phyloP scores from a whole-genome alignment of 2,888 invertebrate species.

The Gastracanthus pulcherrimus region DNA sequence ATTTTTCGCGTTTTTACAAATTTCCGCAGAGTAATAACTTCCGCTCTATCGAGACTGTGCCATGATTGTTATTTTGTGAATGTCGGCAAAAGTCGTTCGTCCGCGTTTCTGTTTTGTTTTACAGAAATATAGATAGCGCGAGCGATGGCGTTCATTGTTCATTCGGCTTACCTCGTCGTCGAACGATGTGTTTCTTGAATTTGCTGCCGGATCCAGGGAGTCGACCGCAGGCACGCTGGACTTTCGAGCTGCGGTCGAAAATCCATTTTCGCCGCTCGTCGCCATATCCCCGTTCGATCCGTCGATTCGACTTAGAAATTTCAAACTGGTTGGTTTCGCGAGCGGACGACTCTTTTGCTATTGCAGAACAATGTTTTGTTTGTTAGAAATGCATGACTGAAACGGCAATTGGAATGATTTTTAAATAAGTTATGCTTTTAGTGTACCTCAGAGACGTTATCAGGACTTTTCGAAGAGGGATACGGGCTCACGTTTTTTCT shows the following conservation, averaged over 20 bases:
- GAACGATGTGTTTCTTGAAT: not conserved
- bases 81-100: not conserved
- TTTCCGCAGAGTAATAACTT: not conserved
- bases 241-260: conserved; percentile 62
- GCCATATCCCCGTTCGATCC: conserved; percentile 47
- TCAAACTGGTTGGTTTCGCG: not conserved
- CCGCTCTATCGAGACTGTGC: not conserved
- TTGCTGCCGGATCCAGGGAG: conserved; percentile 41
- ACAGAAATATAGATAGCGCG: not conserved
- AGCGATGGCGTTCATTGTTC: no score
- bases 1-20: not conserved
- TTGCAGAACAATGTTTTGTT: no score
- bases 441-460: conserved; percentile 22
- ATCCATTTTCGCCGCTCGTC: conserved; percentile 43
- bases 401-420: not conserved
- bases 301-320: conserved; percentile 7
- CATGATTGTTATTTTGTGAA: conserved; percentile 24
- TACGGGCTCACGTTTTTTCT: conserved; percentile 12
- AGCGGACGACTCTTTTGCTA: not conserved
- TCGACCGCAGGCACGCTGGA: conserved; percentile 57
- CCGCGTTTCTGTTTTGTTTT: conserved; percentile 35
- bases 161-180: conserved; percentile 12
- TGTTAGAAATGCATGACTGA: no score
- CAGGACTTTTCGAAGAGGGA: conserved; percentile 27
- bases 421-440: no score